Base-by-base conservation (phyloP, 2,113 vertebrate genomes). In the Dicentrarchus labrax region DNA sequence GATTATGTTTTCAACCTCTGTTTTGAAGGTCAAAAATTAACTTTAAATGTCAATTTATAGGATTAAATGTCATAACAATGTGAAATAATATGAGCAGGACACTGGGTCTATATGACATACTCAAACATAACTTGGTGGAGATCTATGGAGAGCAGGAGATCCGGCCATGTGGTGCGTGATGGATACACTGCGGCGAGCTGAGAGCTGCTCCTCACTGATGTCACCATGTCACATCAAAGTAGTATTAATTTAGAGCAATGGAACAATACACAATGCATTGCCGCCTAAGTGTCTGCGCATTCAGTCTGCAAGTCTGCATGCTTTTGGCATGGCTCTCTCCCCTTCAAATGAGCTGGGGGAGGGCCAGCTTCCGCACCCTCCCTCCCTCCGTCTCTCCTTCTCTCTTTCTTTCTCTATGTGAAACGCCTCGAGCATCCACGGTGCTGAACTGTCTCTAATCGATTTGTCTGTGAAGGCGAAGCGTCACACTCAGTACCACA, bases 381-480 rank as follows among this genome's bases (percentile, higher is more conserved):
- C 68, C 62, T 13, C 48, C 74, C 70, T 45, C 50, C 67, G 30
- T 41, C 53, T 4, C 22, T 66, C 43, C 21, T 56, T 66, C 74
- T 81, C 72, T 43, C 75, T 89, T 78, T 86, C 78, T 88, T 80
- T 80, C 76, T 88, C 80, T 67, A 76, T 98, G 97, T 97, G 97
- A 97, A 98, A 96, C 95, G 96, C 96, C 89, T 94, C 41, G 92
- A 95, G 96, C 96, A 96, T 96, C 96, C 95, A 96, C 95, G 91
- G 80, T 79, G 83, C 95, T 96, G 96, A 97, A 98, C 97, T 97
- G 97, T 97, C 97, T 97, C 97, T 97, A 98, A 99, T 99, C 97
- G 97, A 98, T 99, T 98, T 98, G 97, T 97, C 97, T 98, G 96
- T 96, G 96, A 96, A 96, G 96, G 94, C 95, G 84, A 96, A 95